Base-by-base conservation (phyloP, 2,113 vertebrate species). In the Erythrolamprus reginae region DNA sequence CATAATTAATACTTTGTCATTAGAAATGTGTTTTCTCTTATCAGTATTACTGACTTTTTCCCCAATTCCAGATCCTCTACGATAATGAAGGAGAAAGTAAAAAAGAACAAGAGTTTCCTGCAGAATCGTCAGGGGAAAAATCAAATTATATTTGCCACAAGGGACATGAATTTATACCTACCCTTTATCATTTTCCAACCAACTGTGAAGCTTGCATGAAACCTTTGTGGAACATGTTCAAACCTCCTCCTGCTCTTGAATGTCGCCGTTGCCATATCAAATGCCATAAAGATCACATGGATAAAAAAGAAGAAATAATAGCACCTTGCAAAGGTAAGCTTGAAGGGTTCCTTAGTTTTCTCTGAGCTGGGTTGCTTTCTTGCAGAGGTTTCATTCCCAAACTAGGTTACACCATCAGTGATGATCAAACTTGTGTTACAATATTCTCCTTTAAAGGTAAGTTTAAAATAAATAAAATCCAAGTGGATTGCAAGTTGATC, bases 231-330 rank as follows among this genome's bases (percentile, higher is more conserved):
- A 98, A 99, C 93, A 99, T 99, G 98, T 99, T 99, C 95, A 99
- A 99, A 93, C 99, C 99, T 6, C 99, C 99, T 47, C 98, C 99
- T n/a, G 99, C 99, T 52, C 96, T 99, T 55, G 99, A 99, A 96
- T 99, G 99, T 93, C 98, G 99, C 26, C 98, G 99, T 95, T 99
- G 99, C 96, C 99, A 99, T 95, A 99, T 99, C 95, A 99, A 99
- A 94, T 99, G 99, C 96, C 99, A 99, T 96, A 99, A 99, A 93
- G 99, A 99, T 94, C 99, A 99, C 96, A 99, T 99, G 98, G 99
- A 99, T 96, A 99, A 98, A 95, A 99, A 99, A 91, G 99, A 99
- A 95, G 99, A 99, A 94, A 97, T 99, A 90, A 98, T 99, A 86
- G 98, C 98, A 0, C 99, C 99, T 86, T 99, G 99, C 97, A 98